Evolutionary conservation across 2,797 vertebrate genomes (phyloP), one percentile per base, ranked within the genome.

Genomic region (Cossypha heuglini): DNA sequence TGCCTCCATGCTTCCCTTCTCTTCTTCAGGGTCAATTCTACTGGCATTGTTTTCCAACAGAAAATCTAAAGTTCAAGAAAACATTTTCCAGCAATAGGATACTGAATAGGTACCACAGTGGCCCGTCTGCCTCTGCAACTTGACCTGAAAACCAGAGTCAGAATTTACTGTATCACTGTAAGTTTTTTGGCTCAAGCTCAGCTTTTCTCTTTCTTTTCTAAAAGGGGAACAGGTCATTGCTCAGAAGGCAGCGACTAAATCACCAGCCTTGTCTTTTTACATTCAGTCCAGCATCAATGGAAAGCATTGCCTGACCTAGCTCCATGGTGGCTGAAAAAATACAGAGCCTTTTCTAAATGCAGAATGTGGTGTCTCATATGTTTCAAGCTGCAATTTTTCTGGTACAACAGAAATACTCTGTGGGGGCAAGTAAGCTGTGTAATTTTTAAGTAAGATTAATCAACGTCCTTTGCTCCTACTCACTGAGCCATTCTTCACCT

Each of bases 391-490:
- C 62, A 75, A 1, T 48, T 88, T 96, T 94, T 71, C 55, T 76
- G 51, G 24, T 86, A 21, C 18, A 86, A 35, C 21, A 85, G 51
- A 93, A 93, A 73, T 55, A 61, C 13, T 66, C 55, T 52, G 37
- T 66, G 81, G 73, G 79, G 82, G 75, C 29, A 92, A 90, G 77
- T 86, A 74, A 72, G 67, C 43, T 2, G 1, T 66, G 48, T 58
- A 67, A 62, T 86, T 90, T 84, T 78, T 2, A 91, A 86, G 85
- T 80, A 75, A 96, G 93, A 93, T 94, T 55, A 81, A 94, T 92
- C 69, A 58, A 42, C 0, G 1, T 28, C 49, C 24, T 83, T 88
- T 94, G 49, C 66, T 78, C 40, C 71, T 90, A 11, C n/a, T 90
- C 69, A 54, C 22, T 63, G 59, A 93, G 59, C 72, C 55, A 90